Evolutionary conservation across 2,113 vertebrate genomes (phyloP).

Genomic region (Lutjanus erythropterus): DNA sequence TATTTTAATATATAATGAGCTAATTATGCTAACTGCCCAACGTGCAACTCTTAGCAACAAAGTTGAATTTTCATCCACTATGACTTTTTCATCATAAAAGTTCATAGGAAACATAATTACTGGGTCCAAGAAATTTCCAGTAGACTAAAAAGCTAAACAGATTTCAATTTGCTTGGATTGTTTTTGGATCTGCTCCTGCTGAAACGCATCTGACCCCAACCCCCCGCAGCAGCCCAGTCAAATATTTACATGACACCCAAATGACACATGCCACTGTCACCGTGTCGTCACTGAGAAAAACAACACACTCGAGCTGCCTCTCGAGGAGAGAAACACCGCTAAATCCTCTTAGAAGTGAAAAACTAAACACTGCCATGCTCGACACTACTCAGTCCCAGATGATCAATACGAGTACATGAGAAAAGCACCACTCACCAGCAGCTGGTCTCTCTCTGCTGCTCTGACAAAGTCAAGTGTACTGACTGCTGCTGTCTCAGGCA

Average conservation of each 20-base stretch:
- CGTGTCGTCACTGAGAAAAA: slow-evolving; percentile 30
- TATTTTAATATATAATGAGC: too few species aligned
- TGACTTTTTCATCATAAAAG: too few species aligned
- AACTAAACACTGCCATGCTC: neutral
- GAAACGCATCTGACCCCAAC: neutral
- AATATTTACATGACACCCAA: slow-evolving; percentile 58
- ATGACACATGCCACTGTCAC: slow-evolving; percentile 55
- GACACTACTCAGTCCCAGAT: neutral
- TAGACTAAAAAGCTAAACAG: neutral
- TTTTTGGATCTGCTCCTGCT: neutral
- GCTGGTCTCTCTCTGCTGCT: slow-evolving; percentile 60
- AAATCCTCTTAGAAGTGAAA: slow-evolving; percentile 30
- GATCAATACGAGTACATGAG: slow-evolving; percentile 26
- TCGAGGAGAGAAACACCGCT: slow-evolving; percentile 4
- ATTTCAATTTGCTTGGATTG: neutral
- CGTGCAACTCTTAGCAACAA: too few species aligned
- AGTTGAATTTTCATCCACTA: too few species aligned
- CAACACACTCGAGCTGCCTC: neutral
- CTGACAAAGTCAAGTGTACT: slow-evolving; percentile 66
- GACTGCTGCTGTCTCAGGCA: slow-evolving; percentile 58
- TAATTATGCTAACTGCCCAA: too few species aligned
- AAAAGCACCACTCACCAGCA: slow-evolving; percentile 67
- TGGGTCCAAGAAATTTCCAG: too few species aligned
- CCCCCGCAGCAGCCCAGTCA: slow-evolving; percentile 8
- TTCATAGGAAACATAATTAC: too few species aligned